These are phyloP conservation scores for Pollimyrus isidori DNA, from an alignment of 2,113 vertebrate species.

Conservation along the genomic window DNA sequence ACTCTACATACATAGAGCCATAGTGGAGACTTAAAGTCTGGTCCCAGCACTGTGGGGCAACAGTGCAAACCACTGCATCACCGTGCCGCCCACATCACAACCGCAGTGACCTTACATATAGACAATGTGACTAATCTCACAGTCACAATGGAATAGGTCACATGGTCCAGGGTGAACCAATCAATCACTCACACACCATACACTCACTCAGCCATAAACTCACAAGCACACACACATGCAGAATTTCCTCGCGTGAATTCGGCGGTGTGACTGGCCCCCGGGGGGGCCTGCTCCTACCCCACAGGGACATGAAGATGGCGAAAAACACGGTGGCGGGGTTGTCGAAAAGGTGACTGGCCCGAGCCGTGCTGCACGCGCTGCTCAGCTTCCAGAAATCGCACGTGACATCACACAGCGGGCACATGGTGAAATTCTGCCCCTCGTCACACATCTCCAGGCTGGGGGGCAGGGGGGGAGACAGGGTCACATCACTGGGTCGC, in stretches of 20 bases:
- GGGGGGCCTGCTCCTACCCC: conserved; percentile 68
- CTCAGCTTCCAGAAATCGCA: conserved; percentile 95
- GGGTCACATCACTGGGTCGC: background rate
- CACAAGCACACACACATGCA: background rate
- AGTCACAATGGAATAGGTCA: background rate
- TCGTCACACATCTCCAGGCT: conserved; percentile 93
- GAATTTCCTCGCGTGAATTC: background rate
- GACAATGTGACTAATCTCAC: background rate
- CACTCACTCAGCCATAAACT: background rate
- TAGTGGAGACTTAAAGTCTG: background rate
- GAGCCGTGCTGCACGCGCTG: conserved; percentile 80
- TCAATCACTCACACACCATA: too few species aligned
- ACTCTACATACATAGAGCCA: background rate
- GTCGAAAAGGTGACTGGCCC: conserved; percentile 92
- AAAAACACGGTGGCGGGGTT: conserved; percentile 95
- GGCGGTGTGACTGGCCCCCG: background rate
- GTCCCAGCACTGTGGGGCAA: background rate
- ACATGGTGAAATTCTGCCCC: conserved; percentile 88
- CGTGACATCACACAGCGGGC: conserved; percentile 87
- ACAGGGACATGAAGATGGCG: conserved; percentile 94
- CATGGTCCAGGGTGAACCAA: background rate
- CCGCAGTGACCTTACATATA: background rate
- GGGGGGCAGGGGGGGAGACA: background rate
- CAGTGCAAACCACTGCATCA: background rate
- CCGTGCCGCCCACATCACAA: background rate